A percentile compares a stretch with the other conserved stretches of the same genome.
phyloP scores from a whole-genome alignment of 1,140 invertebrate species.

The Lepidotrigona ventralis region DNA sequence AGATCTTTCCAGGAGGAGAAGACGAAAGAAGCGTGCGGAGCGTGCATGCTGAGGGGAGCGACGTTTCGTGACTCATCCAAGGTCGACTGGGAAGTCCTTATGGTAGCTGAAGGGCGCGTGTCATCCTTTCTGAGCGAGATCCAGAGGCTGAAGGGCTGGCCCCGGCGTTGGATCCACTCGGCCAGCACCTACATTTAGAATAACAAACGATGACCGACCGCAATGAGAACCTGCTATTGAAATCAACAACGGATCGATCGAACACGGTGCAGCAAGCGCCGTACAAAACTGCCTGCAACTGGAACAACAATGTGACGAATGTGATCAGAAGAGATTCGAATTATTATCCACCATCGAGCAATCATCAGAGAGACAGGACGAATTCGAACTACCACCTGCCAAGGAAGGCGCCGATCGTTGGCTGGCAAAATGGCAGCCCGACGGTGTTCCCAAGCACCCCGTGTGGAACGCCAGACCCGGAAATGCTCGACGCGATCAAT shows the following conservation, averaged over 20 bases:
- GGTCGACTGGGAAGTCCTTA: conserved; percentile 69
- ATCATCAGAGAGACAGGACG: conserved; percentile 6
- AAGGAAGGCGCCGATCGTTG: conserved; percentile 72
- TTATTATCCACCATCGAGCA: conserved; percentile 45
- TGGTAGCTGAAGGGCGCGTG: conserved; percentile 69
- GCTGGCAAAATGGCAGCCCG: conserved; percentile 72
- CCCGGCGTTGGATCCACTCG: conserved; percentile 74
- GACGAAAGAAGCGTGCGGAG: conserved; percentile 37
- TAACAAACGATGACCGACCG: conserved; percentile 65
- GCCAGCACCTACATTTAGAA: conserved; percentile 74
- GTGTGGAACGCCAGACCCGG: conserved; percentile 50
- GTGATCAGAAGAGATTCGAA: conserved; percentile 37
- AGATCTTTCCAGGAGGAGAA: conserved; percentile 51
- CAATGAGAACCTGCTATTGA: conserved; percentile 58
- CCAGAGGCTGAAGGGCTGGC: conserved; percentile 74
- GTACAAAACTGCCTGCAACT: conserved; percentile 8
- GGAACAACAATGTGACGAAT: conserved; percentile 33
- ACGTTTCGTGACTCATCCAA: conserved; percentile 55
- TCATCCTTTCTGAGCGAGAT: conserved; percentile 69
- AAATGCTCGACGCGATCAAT: conserved; percentile 1
- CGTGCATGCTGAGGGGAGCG: conserved; percentile 71
- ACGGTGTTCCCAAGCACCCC: conserved; percentile 66
- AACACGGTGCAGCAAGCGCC: not conserved
- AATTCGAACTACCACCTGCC: conserved; percentile 14
- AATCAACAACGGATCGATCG: not conserved